Conservation (phyloP, 2,797 vertebrate species). For the Delichon dasypus region DNA sequence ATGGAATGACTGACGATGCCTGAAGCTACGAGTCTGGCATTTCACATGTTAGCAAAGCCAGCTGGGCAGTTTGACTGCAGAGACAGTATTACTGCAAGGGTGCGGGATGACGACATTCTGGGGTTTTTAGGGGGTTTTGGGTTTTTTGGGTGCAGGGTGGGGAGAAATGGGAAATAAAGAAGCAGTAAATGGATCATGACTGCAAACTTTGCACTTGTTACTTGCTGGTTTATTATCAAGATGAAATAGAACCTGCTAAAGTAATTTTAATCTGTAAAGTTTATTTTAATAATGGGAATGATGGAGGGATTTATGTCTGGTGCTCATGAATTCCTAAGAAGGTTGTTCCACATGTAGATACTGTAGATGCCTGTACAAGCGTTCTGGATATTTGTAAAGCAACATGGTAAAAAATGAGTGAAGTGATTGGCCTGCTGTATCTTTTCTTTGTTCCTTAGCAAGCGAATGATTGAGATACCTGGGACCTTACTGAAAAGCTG, state of each 20-base stretch:
- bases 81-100: conserved; percentile 71
- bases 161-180: conserved; percentile 32
- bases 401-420: conserved; percentile 45
- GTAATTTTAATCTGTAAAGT: conserved; percentile 59
- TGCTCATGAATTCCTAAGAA: conserved; percentile 55
- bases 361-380: conserved; percentile 61
- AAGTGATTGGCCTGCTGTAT: conserved; percentile 77
- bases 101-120: background rate
- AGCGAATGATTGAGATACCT: conserved; percentile 75
- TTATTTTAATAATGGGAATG: conserved; percentile 55
- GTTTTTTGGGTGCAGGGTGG: background rate
- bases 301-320: conserved; percentile 52
- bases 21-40: conserved; percentile 45
- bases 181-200: conserved; percentile 22
- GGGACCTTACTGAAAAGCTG: conserved; percentile 90
- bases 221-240: conserved; percentile 44
- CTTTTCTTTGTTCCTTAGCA: conserved; percentile 69
- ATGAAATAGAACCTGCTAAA: conserved; percentile 27
- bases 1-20: conserved; percentile 44
- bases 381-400: conserved; percentile 64
- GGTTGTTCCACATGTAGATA: conserved; percentile 65
- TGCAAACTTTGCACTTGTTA: conserved; percentile 47
- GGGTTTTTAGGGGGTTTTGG: background rate
- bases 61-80: conserved; percentile 57
- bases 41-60: conserved; percentile 41